Evolutionary conservation across 2,797 vertebrate genomes (phyloP).

Genomic region (Cygnus olor): DNA sequence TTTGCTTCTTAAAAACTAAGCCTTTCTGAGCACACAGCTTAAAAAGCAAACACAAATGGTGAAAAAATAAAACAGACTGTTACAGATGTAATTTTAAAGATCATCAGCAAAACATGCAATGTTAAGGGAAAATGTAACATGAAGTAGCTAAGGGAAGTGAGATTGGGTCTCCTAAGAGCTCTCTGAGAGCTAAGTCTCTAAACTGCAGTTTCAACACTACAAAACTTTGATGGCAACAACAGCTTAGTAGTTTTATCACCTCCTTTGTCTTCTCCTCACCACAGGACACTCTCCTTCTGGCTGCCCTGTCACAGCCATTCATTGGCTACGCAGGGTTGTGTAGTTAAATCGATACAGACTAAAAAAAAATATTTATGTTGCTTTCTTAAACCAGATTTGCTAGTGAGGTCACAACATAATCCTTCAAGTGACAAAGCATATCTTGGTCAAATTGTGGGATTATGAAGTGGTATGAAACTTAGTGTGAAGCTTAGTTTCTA

Average conservation of each 20-base stretch:
- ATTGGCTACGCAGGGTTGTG: rapidly evolving
- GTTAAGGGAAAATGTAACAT: background rate
- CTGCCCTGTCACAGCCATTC: background rate
- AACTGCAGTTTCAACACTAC: background rate
- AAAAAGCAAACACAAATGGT: background rate
- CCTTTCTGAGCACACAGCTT: background rate
- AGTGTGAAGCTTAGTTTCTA: background rate
- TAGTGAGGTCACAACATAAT: background rate
- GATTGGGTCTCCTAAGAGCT: background rate
- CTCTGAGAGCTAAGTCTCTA: background rate
- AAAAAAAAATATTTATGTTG: rapidly evolving
- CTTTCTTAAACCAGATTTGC: background rate
- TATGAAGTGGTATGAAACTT: background rate
- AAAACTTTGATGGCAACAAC: background rate
- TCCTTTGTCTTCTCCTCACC: background rate
- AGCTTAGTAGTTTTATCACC: background rate
- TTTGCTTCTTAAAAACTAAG: conserved; percentile 11
- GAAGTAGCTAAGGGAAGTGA: background rate
- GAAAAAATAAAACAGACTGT: background rate
- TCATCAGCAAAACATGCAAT: background rate
- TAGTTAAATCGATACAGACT: background rate
- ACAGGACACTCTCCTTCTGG: background rate
- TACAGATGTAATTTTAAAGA: background rate
- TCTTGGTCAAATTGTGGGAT: background rate
- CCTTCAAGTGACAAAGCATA: background rate